Evolutionary conservation across 2,888 invertebrate species (phyloP), one percentile per base, ranked within the genome.

Genomic region (Limnephilus rhombicus): DNA sequence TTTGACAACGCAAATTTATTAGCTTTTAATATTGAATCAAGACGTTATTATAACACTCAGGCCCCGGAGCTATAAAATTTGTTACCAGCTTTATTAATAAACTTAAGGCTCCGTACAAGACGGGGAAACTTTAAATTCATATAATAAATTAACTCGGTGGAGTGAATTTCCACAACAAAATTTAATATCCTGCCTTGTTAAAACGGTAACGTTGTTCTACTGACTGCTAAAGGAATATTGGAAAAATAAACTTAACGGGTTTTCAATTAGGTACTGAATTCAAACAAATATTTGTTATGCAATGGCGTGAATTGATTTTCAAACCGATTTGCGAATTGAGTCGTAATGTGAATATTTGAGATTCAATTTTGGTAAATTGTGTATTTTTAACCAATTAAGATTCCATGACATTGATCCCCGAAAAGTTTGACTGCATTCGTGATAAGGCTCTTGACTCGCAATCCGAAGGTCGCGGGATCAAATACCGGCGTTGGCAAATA

Each of bases 21-120:
- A 68, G 68, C 68, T 68, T 68, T 68, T 68, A 68, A 68, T 68
- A 68, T 68, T 68, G 68, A 68, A 68, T 68, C 68, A 68, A 68
- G 68, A 2, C 68, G 68, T n/a, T n/a, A n/a, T 68, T 68, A 68
- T 24, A 68, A 68, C 68, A n/a, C 68, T 4, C 24, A n/a, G 24
- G 9, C 68, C 53, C 68, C 68, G 68, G 9, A 7, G 68, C 68
- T 9, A 68, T 68, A 24, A 68, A 68, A 68, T 68, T 68, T 68
- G 68, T 68, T 68, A 68, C 68, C 68, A 24, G 68, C 68, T 68
- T 68, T 68, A 68, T 68, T 68, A 68, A 68, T 68, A 68, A 68
- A 68, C 68, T 68, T 68, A 68, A 24, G n/a, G 24, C 68, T 24
- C 53, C 53, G 53, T 53, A 53, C 53, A 53, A 53, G 18, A 53